Base-by-base conservation (phyloP, 64 coral and sea anemone genomes). In the Porites australiensis region DNA sequence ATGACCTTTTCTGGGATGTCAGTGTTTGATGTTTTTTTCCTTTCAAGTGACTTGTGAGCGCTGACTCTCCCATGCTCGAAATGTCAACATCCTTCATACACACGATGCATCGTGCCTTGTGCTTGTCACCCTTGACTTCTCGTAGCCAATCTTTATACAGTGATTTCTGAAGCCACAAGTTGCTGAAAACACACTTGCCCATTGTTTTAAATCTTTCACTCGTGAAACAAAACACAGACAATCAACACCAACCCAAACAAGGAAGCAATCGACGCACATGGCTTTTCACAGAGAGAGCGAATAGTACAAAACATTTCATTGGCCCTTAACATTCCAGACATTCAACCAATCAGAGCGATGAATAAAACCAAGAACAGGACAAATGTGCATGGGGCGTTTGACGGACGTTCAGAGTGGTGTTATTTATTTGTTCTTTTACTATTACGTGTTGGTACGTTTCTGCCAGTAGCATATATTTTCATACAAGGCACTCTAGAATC, bases 1-100 rank as follows among this genome's bases (percentile, higher is more conserved):
- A 54, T 78, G 75, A 78, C 75, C 75, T 78, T 78, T 78, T 22
- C 75, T 78, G 75, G 50, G 75, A 78, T 78, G 75, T 78, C 75
- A 78, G 20, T 78, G 75, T 78, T 86, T 86, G 91, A 43, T 93
- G 91, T 68, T 93, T 93, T 67, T 72, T 53, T 77, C 90, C 60
- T 60, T 93, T 93, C 16, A 69, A 46, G 22, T 93, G 82, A 61
- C 27, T 77, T 87, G 86, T 93, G 44, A 93, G 72, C 12, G 83
- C 91, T 77, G 83, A 88, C 65, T 76, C 84, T 59, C 91, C 74
- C 88, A 92, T 68, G 54, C 80, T 66, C 44, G 82, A 86, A 47
- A 77, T 20, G 8, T 86, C 90, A 74, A 92, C 76, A 13, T 27
- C 6, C 4, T 82, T 76, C 88, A 87, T 66, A 70, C 91, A 93